These are phyloP conservation scores for Aelia acuminata DNA, from an alignment of 2,888 invertebrate genomes.

Conservation along the genomic window DNA sequence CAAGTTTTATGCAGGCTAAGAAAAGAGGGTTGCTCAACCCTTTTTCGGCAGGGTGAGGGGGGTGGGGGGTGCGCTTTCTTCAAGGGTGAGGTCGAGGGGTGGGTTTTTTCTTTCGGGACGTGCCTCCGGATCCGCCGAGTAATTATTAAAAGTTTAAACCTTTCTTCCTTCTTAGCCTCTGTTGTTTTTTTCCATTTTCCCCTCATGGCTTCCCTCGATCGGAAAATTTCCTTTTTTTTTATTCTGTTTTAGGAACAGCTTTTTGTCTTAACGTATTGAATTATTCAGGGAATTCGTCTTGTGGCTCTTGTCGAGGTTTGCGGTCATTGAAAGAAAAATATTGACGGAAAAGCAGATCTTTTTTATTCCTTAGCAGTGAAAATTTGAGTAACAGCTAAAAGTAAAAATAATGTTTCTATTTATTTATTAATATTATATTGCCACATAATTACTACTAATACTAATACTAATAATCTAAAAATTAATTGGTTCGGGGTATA, in stretches of 20 bases:
- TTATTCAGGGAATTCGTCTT: constrained; percentile 21
- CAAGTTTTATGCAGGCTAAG: constrained; percentile 58
- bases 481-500: too few species aligned
- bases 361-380: too few species aligned
- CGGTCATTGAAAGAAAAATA: constrained; percentile 1
- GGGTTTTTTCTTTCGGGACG: constrained; percentile 49
- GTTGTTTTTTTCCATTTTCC: constrained; percentile 49
- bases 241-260: constrained; percentile 2
- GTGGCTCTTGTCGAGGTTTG: not conserved
- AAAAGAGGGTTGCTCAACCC: constrained; percentile 54
- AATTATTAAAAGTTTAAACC: constrained; percentile 59
- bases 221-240: not conserved
- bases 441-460: too few species aligned
- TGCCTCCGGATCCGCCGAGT: constrained; percentile 42
- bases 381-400: too few species aligned
- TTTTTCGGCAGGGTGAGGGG: constrained; percentile 46
- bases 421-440: too few species aligned
- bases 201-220: constrained; percentile 44
- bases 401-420: too few species aligned
- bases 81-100: constrained; percentile 44
- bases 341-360: not conserved
- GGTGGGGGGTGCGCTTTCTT: constrained; percentile 28
- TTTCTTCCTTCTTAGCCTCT: constrained; percentile 49
- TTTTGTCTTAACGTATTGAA: constrained; percentile 38
- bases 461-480: too few species aligned